Evolutionary conservation across 2,113 vertebrate genomes (phyloP), one percentile per base, ranked within the genome.

Genomic region (Calypte anna): DNA sequence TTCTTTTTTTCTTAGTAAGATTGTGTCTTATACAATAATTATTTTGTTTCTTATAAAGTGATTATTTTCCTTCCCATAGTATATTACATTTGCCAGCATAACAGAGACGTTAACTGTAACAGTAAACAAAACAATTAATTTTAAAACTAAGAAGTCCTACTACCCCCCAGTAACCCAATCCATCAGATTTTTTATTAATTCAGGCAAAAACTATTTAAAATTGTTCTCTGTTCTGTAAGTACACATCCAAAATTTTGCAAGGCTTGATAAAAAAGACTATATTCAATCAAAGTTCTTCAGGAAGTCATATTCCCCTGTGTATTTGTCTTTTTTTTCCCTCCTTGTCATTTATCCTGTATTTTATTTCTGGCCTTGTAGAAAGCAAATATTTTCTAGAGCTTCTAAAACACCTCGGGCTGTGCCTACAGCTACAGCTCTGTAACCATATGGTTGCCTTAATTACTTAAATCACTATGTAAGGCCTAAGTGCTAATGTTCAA

Each of bases 381-480:
- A 21, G 78, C 46, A 94, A 97, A 93, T 86, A 93, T 91, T 91
- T 95, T 95, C 94, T 25, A 91, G 79, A 94, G 88, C 31, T 95
- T 94, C 76, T 93, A 72, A 90, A 95, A 88, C 83, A 95, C 90
- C 90, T 94, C 93, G 81, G 90, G 94, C 87, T 86, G 36, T 72
- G 96, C 93, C 90, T 91, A 88, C 53, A 55, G 82, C 85, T 91
- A 90, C 64, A 94, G 61, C 88, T 83, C 88, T 62, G 61, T 75
- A 94, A 92, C 85, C 91, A 88, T 95, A 93, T 93, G 94, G 76
- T 91, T 94, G 40, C 62, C 48, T 91, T 96, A 93, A 96, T 94
- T 91, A 88, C 90, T 90, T 88, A 74, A 91, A 90, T 82, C 54
- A 48, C 68, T 91, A 31, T 3, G 21, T 67, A 91, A 91, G 43